Base-by-base conservation (phyloP, 2,888 invertebrate genomes). In the Tillus elongatus region DNA sequence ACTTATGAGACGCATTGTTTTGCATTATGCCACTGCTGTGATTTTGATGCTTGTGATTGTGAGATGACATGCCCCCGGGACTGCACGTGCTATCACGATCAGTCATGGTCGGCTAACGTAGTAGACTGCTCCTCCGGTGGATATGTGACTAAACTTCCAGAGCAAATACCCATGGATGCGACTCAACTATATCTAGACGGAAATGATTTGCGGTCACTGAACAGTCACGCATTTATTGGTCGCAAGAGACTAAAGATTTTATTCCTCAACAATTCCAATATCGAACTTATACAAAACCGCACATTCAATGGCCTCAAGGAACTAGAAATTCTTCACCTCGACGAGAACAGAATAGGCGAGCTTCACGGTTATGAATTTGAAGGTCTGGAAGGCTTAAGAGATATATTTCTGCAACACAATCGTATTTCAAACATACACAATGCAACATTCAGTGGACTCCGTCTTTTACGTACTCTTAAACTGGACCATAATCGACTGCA, bases 31-130 rank as follows among this genome's bases (percentile, higher is more conserved):
- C 84, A 87, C 57, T 91, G 90, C 58, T 91, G 90, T 64, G 88
- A 89, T 62, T 91, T 86, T 60, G 88, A 88, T 56, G 86, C 86
- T 19, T 91, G 90, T 62, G 90, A 91, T 66, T 91, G 90, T 68
- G 85, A 90, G 71, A 88, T 88, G 82, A 86, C 84, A 34, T 91
- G 90, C 57, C 90, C 90, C 13, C 74, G 73, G 37, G 85, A 85
- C 58, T 91, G 90, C 66, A 82, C 83, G 37, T 91, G 90, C 64
- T 90, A 86, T 67, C 85, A 87, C 59, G 89, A 90, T 64, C 82
- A 85, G 58, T 80, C 82, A 13, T 89, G 87, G 84, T 77, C 80
- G 30, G 84, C 85, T 12, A 88, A 88, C 67, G 82, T 88, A 32
- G 86, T 88, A 34, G 86, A 87, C 63, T 88, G 88, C 58, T 81